Evolutionary conservation across 2,113 vertebrate genomes (phyloP).

Genomic region (Calyptomena viridis): DNA sequence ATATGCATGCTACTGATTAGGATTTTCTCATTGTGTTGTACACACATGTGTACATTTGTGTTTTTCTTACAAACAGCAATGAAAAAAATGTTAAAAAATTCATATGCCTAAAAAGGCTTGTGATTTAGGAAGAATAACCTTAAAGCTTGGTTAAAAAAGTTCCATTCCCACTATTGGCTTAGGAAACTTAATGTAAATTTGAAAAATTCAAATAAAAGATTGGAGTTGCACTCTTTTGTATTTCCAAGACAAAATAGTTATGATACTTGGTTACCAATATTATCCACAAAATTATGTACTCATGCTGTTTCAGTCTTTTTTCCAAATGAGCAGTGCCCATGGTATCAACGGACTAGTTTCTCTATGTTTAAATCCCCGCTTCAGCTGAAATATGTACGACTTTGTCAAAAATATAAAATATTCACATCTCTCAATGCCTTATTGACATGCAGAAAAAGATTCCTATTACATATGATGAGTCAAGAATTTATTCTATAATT

Average conservation of each 20-base stretch:
- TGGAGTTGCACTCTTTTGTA: background rate
- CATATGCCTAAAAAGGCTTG: background rate
- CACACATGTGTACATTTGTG: background rate
- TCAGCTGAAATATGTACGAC: background rate
- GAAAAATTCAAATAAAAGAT: background rate
- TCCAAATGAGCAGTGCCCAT: background rate
- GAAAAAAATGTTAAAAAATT: background rate
- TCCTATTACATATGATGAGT: background rate
- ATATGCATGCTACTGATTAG: background rate
- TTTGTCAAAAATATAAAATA: background rate
- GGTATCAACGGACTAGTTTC: background rate
- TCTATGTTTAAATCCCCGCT: background rate
- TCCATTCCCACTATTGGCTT: background rate
- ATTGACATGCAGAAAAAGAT: background rate
- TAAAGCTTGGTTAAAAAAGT: background rate
- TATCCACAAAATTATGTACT: background rate
- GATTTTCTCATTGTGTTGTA: background rate
- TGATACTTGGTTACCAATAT: background rate
- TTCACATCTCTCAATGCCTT: background rate
- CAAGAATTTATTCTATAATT: background rate
- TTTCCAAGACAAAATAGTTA: background rate
- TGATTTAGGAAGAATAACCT: background rate
- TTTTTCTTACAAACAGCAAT: background rate
- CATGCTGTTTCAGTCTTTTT: background rate
- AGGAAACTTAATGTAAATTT: background rate